Percentiles rank a stretch among this genome's conserved stretches.
Conservation (phyloP, 2,113 vertebrate species). For the Anolis sagrei region DNA sequence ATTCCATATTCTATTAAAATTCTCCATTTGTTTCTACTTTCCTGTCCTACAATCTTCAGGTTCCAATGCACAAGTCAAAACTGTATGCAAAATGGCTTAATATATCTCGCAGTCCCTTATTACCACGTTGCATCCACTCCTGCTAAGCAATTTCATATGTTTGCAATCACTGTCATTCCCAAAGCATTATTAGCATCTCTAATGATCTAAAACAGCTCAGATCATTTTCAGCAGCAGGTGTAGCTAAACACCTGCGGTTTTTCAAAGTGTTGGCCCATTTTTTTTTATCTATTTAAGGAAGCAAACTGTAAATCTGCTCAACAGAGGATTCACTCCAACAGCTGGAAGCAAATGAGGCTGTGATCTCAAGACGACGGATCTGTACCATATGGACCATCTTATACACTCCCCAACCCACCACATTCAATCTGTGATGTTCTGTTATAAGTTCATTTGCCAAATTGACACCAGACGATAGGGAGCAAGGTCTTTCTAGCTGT, state of each 20-base stretch:
- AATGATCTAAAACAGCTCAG: background rate
- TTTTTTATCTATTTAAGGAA: too few relatives aligned
- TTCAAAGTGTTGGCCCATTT: background rate
- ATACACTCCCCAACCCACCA: too few relatives aligned
- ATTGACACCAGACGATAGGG: background rate
- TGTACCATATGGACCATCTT: background rate
- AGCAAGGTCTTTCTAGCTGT: background rate
- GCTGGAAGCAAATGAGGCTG: background rate
- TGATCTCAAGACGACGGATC: background rate
- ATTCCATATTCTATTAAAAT: background rate
- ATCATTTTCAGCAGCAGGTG: background rate
- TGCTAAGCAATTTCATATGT: background rate
- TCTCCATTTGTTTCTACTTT: background rate
- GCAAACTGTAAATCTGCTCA: background rate
- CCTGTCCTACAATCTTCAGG: background rate
- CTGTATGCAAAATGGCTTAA: background rate
- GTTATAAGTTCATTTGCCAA: background rate
- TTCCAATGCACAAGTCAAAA: background rate
- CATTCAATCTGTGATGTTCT: background rate
- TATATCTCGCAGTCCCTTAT: background rate
- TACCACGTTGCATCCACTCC: too few relatives aligned
- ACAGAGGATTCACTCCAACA: background rate
- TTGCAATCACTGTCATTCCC: background rate
- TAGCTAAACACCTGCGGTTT: background rate
- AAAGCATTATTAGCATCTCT: background rate